Evolutionary conservation across 2,797 vertebrate genomes (phyloP), one percentile per base, ranked within the genome.

Genomic region (Poeciliopsis paucimaculata): DNA sequence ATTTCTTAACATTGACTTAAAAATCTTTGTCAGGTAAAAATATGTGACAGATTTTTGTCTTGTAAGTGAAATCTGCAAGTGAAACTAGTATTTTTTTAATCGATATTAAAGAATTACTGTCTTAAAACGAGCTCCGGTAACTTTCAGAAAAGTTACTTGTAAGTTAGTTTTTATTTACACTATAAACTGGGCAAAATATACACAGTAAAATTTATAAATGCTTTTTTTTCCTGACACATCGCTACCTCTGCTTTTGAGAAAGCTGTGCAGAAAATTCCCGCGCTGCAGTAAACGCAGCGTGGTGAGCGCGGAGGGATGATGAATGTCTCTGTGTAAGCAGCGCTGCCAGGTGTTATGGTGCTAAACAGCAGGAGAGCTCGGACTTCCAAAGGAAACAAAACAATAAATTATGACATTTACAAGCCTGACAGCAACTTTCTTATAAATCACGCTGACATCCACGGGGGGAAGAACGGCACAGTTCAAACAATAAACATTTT

Each of bases 281-380:
- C 55, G 41, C 80, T 79, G 82, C 82, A 74, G 70, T 82, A 85
- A 86, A 88, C 43, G 62, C 86, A 77, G 73, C 43, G 72, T 12
- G 34, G 71, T 76, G 84, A 77, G 47, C 39, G 55, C 76, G 49
- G 31, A 41, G 49, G 77, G 23, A 26, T 88, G 86, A 92, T 86
- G 75, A 85, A 89, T 77, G 75, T 76, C 79, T 84, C 47, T 72
- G 49, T 86, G 82, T 73, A 60, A 90, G 80, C 82, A 60, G 75
- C 70, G 86, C 46, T 89, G 88, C 85, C 89, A 90, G 84, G 89
- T 92, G 92, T 88, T 82, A 72, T 79, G 82, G 89, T 90, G 83
- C 80, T 77, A 87, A 92, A 82, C 91, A 88, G 88, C 87, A 88
- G 89, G 88, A 87, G 80, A 77, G 77, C 75, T 80, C 80, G 57